A percentile compares a stretch with the other conserved stretches of the same genome.
These are phyloP conservation scores for Oncorhynchus gorbuscha DNA, from an alignment of 2,113 vertebrate genomes.

Conservation along the genomic window DNA sequence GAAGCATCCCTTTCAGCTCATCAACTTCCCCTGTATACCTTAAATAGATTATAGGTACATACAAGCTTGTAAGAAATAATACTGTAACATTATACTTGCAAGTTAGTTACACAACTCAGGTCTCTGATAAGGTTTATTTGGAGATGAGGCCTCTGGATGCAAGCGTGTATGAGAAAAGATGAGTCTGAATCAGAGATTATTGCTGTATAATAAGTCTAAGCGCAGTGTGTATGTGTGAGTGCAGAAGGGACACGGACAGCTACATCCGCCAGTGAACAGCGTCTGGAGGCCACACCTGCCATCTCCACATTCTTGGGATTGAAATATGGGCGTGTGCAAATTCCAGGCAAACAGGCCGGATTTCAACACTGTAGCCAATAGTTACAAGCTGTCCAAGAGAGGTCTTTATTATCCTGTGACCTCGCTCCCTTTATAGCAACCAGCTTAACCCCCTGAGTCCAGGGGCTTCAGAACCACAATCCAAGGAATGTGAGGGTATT, in stretches of 20 bases:
- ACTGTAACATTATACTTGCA: too few species aligned
- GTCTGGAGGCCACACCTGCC: conserved; percentile 81
- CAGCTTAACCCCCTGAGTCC: conserved; percentile 3
- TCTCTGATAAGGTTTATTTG: not conserved
- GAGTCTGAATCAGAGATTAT: not conserved
- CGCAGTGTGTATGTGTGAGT: not conserved
- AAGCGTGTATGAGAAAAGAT: not conserved
- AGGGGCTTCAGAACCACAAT: not conserved
- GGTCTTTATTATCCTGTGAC: conserved; percentile 67
- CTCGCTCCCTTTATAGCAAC: not conserved
- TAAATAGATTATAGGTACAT: too few species aligned
- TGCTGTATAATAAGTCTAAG: not conserved
- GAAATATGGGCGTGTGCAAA: conserved; percentile 64
- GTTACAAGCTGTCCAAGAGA: conserved; percentile 76
- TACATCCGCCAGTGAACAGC: conserved; percentile 30
- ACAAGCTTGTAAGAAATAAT: too few species aligned
- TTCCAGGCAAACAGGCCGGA: conserved; percentile 62
- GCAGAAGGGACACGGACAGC: conserved; percentile 3
- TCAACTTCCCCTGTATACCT: too few species aligned
- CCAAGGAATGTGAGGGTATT: not conserved
- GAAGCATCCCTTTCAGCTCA: too few species aligned
- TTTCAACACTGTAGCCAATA: conserved; percentile 75
- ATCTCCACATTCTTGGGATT: conserved; percentile 70
- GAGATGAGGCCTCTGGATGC: not conserved
- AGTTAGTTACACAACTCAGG: too few species aligned